Conservation (phyloP, 2,113 vertebrate species). For the Hemiprocne comata region DNA sequence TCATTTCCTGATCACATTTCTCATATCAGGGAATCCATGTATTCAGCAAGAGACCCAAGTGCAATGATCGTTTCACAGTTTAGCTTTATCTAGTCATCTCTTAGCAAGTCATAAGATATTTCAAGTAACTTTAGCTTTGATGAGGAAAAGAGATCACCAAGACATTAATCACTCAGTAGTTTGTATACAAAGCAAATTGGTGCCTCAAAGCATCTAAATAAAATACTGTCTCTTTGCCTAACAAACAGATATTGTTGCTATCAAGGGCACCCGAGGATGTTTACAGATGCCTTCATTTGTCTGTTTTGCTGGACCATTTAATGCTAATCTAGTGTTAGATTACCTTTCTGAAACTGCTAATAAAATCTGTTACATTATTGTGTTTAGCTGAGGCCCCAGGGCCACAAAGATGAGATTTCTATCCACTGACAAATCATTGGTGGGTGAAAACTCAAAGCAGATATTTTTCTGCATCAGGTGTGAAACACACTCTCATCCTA, state of each 20-base stretch:
- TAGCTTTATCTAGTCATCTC: slow-evolving; percentile 59
- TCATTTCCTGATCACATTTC: slow-evolving; percentile 68
- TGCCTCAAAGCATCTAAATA: background rate
- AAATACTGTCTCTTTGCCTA: slow-evolving; percentile 28
- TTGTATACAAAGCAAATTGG: slow-evolving; percentile 23
- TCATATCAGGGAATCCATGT: slow-evolving; percentile 24
- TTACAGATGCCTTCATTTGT: background rate
- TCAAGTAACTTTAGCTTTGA: slow-evolving; percentile 17
- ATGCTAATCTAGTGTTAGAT: slow-evolving; percentile 50
- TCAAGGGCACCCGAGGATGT: background rate
- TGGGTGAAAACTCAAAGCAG: slow-evolving; percentile 23
- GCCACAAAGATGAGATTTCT: slow-evolving; percentile 45
- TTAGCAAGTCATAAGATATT: slow-evolving; percentile 42
- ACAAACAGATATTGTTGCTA: background rate
- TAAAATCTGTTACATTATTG: background rate
- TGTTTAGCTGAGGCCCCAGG: background rate
- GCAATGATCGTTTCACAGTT: slow-evolving; percentile 47
- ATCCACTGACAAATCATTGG: background rate
- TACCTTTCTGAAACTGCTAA: slow-evolving; percentile 32
- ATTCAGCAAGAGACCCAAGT: slow-evolving; percentile 30
- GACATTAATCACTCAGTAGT: slow-evolving; percentile 56
- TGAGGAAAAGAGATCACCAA: slow-evolving; percentile 22
- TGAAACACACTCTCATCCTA: background rate
- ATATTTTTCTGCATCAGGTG: background rate
- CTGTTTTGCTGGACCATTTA: slow-evolving; percentile 31